These are phyloP conservation scores for Oligia fasciuncula DNA, from an alignment of 2,888 invertebrate species.

Conservation along the genomic window DNA sequence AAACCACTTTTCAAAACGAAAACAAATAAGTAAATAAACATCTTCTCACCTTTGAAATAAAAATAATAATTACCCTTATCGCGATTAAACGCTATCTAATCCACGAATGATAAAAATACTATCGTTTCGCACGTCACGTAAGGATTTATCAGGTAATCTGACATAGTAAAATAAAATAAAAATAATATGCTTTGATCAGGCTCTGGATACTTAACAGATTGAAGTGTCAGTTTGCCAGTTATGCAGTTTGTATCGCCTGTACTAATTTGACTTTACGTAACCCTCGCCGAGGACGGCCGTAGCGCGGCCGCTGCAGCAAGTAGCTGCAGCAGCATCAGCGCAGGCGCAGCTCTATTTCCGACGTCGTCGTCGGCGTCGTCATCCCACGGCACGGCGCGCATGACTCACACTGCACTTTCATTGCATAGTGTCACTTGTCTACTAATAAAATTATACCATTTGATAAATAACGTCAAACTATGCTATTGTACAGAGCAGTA, in stretches of 20 bases:
- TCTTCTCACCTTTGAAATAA: slow-evolving; percentile 22
- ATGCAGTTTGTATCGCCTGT: background rate
- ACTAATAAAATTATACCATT: slow-evolving; percentile 71
- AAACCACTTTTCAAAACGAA: background rate
- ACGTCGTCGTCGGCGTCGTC: slow-evolving; percentile 27
- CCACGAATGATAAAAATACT: slow-evolving; percentile 42
- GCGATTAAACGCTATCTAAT: slow-evolving; percentile 22
- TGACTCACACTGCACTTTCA: slow-evolving; percentile 88
- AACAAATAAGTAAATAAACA: slow-evolving; percentile 42
- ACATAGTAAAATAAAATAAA: slow-evolving; percentile 30
- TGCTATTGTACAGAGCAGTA: background rate
- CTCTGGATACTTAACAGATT: background rate
- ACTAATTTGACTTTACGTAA: slow-evolving; percentile 4
- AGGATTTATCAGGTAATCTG: slow-evolving; percentile 18
- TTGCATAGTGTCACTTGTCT: slow-evolving; percentile 80
- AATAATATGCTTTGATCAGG: slow-evolving; percentile 1
- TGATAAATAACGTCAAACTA: slow-evolving; percentile 65
- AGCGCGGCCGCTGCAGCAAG: background rate
- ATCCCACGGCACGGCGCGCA: slow-evolving; percentile 57
- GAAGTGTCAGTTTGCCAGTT: background rate
- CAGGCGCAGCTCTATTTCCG: slow-evolving; percentile 80
- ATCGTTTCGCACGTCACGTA: slow-evolving; percentile 27
- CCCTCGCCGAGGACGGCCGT: background rate
- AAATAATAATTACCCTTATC: slow-evolving; percentile 18
- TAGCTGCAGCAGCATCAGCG: slow-evolving; percentile 34